Evolutionary conservation across 1,140 invertebrate genomes (phyloP), one percentile per base, ranked within the genome.

Genomic region (Neodiprion fabricii): DNA sequence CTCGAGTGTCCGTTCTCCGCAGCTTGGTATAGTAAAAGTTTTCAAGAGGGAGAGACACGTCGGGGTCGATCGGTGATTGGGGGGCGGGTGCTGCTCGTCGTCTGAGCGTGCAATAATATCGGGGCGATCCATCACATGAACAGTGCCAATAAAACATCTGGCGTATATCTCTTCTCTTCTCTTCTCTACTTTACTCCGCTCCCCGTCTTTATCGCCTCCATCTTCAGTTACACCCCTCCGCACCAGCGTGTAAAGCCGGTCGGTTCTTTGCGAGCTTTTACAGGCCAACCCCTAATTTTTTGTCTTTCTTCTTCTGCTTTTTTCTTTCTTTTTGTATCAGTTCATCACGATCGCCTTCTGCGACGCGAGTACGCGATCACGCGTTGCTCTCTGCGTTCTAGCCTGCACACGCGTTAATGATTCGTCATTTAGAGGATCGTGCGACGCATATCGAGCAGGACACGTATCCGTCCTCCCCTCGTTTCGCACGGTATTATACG

Each of bases 121-220:
- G 77, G 75, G 71, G 78, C 79, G 81, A 83, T 83, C 81, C 81
- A 83, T 83, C 81, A 82, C 80, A 79, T 75, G 75, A 75, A 66
- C 78, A 69, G 68, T 77, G 81, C 79, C 81, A 76, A 83, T 83
- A 83, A 81, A 81, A 81, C 79, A 83, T 82, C 81, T 80, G 77
- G 72, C 74, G 74, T 48, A 9, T 9, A 65, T 14, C 61, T 14
- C 61, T 40, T 40, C 5, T 40, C 28, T 40, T 66, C 66, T 72
- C 70, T 68, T 28, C 61, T 28, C 69, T 66, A 49, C 47, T 67
- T 70, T 40, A 47, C 68, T 47, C 12, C 70, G 8, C 70, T n/a
- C 53, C 28, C 4, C 40, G 23, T 75, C 53, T 61, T 12, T 61
- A 17, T 48, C n/a, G 23, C 70, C 53, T 70, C 77, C 76, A 23